These are phyloP conservation scores for Ivindomyrus marchei DNA, from an alignment of 2,113 vertebrate species.

Conservation along the genomic window DNA sequence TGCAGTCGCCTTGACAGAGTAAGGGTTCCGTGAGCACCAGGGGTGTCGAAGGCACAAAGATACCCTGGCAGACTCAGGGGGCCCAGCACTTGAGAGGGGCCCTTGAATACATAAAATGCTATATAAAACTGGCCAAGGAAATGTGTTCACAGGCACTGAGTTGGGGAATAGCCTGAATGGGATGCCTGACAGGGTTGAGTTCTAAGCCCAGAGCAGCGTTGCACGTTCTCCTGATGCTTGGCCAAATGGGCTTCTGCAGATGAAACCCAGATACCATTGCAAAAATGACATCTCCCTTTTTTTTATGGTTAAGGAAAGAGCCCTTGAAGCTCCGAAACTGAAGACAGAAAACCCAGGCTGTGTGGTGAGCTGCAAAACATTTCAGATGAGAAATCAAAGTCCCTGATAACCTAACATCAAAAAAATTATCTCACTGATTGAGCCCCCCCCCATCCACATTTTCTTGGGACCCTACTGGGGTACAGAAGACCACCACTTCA, in stretches of 20 bases:
- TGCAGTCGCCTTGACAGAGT: neutral
- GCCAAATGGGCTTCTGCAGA: neutral
- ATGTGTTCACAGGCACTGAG: neutral
- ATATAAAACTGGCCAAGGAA: neutral
- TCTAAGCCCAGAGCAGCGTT: neutral
- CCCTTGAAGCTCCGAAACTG: neutral
- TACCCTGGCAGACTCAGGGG: neutral
- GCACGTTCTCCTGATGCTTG: neutral
- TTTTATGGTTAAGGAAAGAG: neutral
- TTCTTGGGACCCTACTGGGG: constrained; percentile 36
- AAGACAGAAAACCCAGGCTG: constrained; percentile 19
- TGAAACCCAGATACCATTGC: neutral
- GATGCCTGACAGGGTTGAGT: neutral
- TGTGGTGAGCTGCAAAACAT: neutral
- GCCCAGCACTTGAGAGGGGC: neutral
- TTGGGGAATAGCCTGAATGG: too few species aligned
- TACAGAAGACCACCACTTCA: constrained; percentile 24
- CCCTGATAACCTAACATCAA: neutral
- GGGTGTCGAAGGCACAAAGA: neutral
- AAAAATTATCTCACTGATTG: neutral
- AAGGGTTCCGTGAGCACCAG: neutral
- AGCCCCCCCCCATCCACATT: neutral
- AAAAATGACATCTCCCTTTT: neutral
- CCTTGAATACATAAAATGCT: neutral
- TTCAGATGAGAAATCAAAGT: constrained; percentile 22